Percentiles rank a stretch among this genome's conserved stretches.
phyloP scores from a whole-genome alignment of 2,113 vertebrate genomes.

The Siphamia tubifer region DNA sequence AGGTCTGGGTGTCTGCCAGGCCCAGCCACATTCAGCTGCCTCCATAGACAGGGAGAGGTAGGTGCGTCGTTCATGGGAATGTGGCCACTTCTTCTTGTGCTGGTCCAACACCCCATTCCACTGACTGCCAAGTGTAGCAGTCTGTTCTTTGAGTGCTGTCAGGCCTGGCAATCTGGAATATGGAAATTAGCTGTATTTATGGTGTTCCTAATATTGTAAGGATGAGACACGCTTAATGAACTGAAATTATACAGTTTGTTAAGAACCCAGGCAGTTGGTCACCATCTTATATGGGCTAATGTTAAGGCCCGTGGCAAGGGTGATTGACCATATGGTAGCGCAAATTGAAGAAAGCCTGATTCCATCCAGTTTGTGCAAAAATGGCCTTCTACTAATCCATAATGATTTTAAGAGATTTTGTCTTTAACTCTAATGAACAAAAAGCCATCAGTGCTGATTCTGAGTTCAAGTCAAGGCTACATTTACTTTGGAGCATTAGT shows the following conservation, averaged over 20 bases:
- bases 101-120: conserved; percentile 9
- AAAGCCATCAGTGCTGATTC: not conserved
- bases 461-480: conserved; percentile 22
- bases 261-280: not conserved
- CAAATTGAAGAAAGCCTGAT: conserved; percentile 13
- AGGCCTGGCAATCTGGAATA: not conserved
- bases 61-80: conserved; percentile 7
- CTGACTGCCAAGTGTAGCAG: not conserved
- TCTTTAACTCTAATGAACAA: conserved; percentile 17
- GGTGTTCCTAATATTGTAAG: not conserved
- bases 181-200: not conserved
- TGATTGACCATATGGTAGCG: conserved; percentile 15
- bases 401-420: conserved; percentile 53
- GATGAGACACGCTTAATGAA: not conserved
- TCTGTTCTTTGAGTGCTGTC: not conserved
- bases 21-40: conserved; percentile 11
- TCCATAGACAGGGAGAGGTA: conserved; percentile 14
- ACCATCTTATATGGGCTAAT: not conserved
- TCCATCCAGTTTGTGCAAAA: conserved; percentile 13
- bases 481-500: conserved; percentile 5
- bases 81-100: not conserved
- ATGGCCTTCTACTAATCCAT: conserved; percentile 30
- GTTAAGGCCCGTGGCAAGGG: not conserved
- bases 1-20: conserved; percentile 60
- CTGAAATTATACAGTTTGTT: not conserved